Evolutionary conservation across 2,113 vertebrate genomes (phyloP), one percentile per base, ranked within the genome.

Genomic region (Pelmatolapia mariae): DNA sequence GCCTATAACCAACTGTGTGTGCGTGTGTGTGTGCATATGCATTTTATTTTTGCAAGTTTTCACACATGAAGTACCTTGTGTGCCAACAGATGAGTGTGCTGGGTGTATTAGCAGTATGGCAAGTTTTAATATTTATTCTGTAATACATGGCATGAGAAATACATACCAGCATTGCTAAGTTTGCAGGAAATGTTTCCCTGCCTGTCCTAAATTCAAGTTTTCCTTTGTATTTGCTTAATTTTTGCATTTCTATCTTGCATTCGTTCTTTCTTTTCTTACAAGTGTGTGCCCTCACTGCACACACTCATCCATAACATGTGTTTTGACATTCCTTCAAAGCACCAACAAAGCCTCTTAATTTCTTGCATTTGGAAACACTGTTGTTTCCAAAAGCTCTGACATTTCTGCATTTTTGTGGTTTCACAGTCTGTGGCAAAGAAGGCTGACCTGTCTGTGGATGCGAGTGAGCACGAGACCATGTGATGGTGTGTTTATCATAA

Each of bases 311-410:
- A 87, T 95, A 86, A 94, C 84, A 83, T 87, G 87, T 95, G 91
- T 95, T 96, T 94, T 95, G 95, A 95, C 95, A 94, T 93, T 86
- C 83, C 91, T 83, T 83, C 85, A 78, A 83, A 93, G 92, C 89
- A 89, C 89, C 90, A 91, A 94, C 93, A 95, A 92, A 91, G 89
- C 91, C 87, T 91, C 86, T 92, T 95, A 95, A 95, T 93, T 93
- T 94, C 91, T 82, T 87, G 92, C 91, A 90, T 94, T 95, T 92
- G 89, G 57, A 79, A 52, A 86, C 73, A 85, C 90, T 90, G 82
- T 88, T 91, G 86, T 91, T 88, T n/a, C n/a, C n/a, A n/a, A 50
- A 88, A 86, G 80, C 83, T 86, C 57, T 91, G 73, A 90, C 85
- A 81, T 86, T 86, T 85, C 82, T 57, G 45, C 88, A 93, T 91